These are phyloP conservation scores for Molossus alvarezi DNA, from an alignment of 2,797 vertebrate genomes.

Conservation along the genomic window DNA sequence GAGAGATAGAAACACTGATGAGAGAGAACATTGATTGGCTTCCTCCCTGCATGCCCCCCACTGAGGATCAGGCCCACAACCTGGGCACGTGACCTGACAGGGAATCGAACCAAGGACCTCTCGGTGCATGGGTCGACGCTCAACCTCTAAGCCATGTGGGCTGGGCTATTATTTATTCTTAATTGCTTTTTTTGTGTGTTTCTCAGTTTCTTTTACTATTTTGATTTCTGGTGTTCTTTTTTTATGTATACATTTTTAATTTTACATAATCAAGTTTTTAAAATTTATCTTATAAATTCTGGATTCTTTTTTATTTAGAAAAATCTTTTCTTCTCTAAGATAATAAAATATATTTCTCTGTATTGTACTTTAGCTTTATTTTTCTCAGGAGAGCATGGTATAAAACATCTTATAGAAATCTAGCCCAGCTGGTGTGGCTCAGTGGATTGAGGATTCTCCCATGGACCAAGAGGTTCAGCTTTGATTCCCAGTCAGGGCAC, in stretches of 20 bases:
- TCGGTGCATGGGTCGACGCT: no score
- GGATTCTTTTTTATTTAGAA: neutral
- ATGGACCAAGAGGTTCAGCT: no score
- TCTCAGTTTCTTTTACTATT: neutral
- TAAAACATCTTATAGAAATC: neutral
- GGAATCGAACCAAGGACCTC: no score
- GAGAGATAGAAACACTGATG: no score
- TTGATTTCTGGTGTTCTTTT: neutral
- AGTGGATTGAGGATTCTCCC: no score
- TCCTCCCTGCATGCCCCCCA: no score
- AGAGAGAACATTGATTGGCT: no score
- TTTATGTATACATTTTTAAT: neutral
- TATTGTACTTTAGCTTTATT: neutral
- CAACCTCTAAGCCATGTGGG: no score
- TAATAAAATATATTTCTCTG: neutral
- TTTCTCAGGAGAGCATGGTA: neutral
- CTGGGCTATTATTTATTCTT: neutral
- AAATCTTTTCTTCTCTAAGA: neutral
- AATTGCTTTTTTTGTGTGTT: neutral
- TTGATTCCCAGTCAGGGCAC: no score
- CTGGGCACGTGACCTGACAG: no score
- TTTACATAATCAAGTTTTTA: slow-evolving; percentile 24
- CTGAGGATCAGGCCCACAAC: no score
- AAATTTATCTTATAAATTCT: neutral
- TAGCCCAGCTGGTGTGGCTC: neutral